A percentile compares a stretch with the other conserved stretches of the same genome.
Conservation (phyloP, 2,797 vertebrate species). For the Epinephelus coioides region DNA sequence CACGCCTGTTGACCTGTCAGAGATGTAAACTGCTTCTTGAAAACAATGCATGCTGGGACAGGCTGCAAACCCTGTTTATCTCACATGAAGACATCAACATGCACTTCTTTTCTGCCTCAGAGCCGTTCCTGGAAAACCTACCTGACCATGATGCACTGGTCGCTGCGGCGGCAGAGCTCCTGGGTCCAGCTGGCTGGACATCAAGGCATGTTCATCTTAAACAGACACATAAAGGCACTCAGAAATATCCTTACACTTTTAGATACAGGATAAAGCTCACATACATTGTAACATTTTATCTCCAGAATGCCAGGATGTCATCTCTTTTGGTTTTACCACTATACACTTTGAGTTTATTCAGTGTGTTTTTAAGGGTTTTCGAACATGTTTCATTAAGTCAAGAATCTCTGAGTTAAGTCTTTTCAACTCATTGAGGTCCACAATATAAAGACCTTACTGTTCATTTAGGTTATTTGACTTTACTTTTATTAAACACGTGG, state of each 20-base stretch:
- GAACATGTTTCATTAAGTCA: neutral
- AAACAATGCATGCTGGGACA: neutral
- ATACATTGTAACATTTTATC: neutral
- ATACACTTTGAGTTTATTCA: neutral
- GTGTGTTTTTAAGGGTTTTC: neutral
- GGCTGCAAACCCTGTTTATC: neutral
- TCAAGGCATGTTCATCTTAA: constrained; percentile 81
- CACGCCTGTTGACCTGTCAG: neutral
- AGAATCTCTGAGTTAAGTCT: neutral
- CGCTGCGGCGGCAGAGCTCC: constrained; percentile 87
- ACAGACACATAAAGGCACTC: neutral
- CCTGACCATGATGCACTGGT: constrained; percentile 91
- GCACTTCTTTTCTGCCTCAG: constrained; percentile 68
- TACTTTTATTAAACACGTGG: neutral
- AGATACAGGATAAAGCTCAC: neutral
- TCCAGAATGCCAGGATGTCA: neutral
- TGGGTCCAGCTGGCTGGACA: constrained; percentile 94
- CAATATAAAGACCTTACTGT: too few species aligned
- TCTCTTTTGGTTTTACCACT: neutral
- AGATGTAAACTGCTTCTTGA: neutral
- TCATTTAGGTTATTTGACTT: too few species aligned
- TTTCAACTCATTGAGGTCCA: neutral
- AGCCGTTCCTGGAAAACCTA: constrained; percentile 90
- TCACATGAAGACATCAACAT: neutral
- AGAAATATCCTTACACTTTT: neutral